phyloP scores from a whole-genome alignment of 1,140 invertebrate genomes.

The Dinothrombium tinctorium region DNA sequence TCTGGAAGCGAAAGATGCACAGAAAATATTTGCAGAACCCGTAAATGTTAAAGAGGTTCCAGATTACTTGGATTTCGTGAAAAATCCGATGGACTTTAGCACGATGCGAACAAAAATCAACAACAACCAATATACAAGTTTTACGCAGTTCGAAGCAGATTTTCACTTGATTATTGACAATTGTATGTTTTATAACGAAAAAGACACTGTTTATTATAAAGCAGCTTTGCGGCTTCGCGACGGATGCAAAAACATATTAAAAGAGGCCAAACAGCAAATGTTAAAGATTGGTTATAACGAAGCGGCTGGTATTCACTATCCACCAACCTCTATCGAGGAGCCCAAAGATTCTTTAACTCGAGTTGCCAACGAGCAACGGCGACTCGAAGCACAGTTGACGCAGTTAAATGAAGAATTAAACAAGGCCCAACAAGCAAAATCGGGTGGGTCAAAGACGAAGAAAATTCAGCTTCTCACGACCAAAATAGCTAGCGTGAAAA shows the following conservation, averaged over 20 bases:
- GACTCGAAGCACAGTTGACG: neutral
- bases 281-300: constrained; percentile 35
- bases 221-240: constrained; percentile 66
- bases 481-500: no score
- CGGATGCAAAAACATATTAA: constrained; percentile 17
- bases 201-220: constrained; percentile 55
- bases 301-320: constrained; percentile 23
- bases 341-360: no score
- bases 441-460: neutral
- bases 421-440: neutral
- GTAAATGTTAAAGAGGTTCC: constrained; percentile 67
- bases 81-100: constrained; percentile 81
- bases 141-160: constrained; percentile 60
- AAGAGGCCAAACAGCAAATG: constrained; percentile 41
- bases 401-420: neutral
- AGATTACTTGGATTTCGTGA: constrained; percentile 74
- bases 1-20: constrained; percentile 49
- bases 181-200: constrained; percentile 79
- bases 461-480: no score
- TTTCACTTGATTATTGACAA: constrained; percentile 85
- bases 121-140: constrained; percentile 41
- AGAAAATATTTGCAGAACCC: constrained; percentile 73
- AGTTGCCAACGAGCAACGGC: no score
- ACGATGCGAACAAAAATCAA: constrained; percentile 67
- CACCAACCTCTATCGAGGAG: neutral